phyloP scores from a whole-genome alignment of 2,888 invertebrate species.

The Ophion obscuratus region DNA sequence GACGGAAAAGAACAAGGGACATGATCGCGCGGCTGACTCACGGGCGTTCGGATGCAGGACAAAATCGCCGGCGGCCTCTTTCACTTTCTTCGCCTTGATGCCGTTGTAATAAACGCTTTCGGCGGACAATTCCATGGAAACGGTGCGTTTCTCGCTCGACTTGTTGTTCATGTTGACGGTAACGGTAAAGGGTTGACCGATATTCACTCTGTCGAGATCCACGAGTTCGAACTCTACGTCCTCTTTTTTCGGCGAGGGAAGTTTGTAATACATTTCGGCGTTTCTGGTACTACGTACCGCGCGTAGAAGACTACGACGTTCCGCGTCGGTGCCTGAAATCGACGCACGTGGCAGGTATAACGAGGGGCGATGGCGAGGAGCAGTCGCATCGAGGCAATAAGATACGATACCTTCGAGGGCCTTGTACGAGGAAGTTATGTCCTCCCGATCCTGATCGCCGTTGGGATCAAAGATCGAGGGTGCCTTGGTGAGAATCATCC shows the following conservation, averaged over 20 bases:
- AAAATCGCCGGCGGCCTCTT: constrained; percentile 88
- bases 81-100: constrained; percentile 89
- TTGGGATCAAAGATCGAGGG: constrained; percentile 90
- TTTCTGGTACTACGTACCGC: constrained; percentile 89
- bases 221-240: constrained; percentile 88
- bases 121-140: constrained; percentile 88
- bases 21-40: constrained; percentile 80
- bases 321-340: constrained; percentile 87
- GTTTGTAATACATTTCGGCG: constrained; percentile 88
- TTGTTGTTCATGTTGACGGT: constrained; percentile 88
- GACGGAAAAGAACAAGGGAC: too few relatives aligned
- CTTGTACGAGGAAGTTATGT: constrained; percentile 90
- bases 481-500: constrained; percentile 90
- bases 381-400: too few relatives aligned
- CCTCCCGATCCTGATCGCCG: constrained; percentile 89
- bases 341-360: neutral
- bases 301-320: constrained; percentile 90
- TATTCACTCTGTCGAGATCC: constrained; percentile 89
- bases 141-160: constrained; percentile 86
- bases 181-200: constrained; percentile 89
- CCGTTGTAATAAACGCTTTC: constrained; percentile 92
- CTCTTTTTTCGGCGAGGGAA: constrained; percentile 86
- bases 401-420: constrained; percentile 86
- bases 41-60: constrained; percentile 87
- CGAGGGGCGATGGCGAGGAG: too few relatives aligned